A percentile compares a stretch with the other conserved stretches of the same genome.
phyloP scores from a whole-genome alignment of 2,888 invertebrate genomes.

The Digitonthophagus gazella region DNA sequence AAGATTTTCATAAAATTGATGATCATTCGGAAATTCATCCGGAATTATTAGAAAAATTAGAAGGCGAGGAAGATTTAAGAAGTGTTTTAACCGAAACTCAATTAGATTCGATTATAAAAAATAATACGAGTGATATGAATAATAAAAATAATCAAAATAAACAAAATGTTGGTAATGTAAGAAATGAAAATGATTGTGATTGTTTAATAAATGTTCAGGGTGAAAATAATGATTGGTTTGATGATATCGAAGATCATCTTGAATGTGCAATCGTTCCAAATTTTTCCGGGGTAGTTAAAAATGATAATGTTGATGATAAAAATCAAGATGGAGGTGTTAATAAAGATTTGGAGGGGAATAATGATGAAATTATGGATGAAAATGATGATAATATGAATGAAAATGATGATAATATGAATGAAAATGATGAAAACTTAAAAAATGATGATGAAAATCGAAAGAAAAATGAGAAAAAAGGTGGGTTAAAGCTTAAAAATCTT shows the following conservation, averaged over 20 bases:
- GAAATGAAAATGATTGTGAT: background rate
- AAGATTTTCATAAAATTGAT: slow-evolving; percentile 23
- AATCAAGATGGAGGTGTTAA: background rate
- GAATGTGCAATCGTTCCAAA: slow-evolving; percentile 1
- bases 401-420: background rate
- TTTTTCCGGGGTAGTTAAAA: too few relatives aligned
- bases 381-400: background rate
- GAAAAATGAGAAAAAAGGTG: background rate
- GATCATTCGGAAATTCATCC: slow-evolving; percentile 10
- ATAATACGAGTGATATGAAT: too few relatives aligned
- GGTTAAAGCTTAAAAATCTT: background rate
- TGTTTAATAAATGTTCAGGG: too few relatives aligned
- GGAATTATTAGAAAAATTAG: slow-evolving; percentile 17
- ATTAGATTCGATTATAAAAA: too few relatives aligned
- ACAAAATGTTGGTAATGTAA: background rate
- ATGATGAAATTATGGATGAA: background rate
- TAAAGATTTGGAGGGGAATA: background rate
- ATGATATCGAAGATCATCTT: slow-evolving; percentile 1
- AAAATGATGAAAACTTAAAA: background rate
- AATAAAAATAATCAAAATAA: slow-evolving; percentile 11
- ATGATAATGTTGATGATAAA: background rate
- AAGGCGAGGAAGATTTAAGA: background rate
- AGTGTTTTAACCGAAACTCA: too few relatives aligned
- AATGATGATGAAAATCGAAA: slow-evolving; percentile 12
- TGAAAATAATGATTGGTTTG: background rate